Base-by-base conservation (phyloP, 2,888 invertebrate species). In the Fragum fragum region DNA sequence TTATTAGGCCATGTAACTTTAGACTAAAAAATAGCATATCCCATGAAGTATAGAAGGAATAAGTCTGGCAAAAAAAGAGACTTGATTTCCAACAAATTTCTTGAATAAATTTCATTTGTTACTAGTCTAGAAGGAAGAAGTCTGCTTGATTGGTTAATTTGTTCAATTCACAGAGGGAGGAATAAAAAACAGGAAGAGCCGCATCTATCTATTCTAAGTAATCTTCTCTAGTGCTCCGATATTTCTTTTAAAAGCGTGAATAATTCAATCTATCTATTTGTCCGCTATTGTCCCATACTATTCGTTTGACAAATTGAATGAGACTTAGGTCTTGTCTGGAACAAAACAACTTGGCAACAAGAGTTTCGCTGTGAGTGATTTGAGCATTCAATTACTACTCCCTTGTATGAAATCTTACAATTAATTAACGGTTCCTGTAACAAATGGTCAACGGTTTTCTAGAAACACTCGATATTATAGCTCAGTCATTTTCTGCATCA, bases 221-320 rank as follows among this genome's bases (percentile, higher is more conserved):
- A 63, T 63, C 36, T 63, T 18, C 36, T 26, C 32, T 29, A 29
- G 5, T 63, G 36, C 63, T n/a, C 63, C 16, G 63, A 28, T 21
- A 36, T 63, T 63, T 63, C 63, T 63, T 32, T n/a, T 63, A 63
- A 66, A 66, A 36, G 66, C 23, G 39, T 66, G 66, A 66, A 66
- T 66, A 66, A 66, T 66, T 66, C 42, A 66, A 66, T 66, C 42
- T 42, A 66, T 66, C 39, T 66, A 66, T 66, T 66, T 66, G 42
- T 66, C 66, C 66, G 39, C 39, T 36, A 29, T 66, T 66, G 66
- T 66, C 66, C 66, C 23, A 21, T 66, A 36, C 39, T 42, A 66
- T 66, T 42, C 42, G 23, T 42, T 42, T 66, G 66, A 66, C 66
- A 66, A 66, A 66, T 66, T 66, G 66, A 66, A 66, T 66, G 66